Percentiles rank a stretch among this genome's conserved stretches.
These are phyloP conservation scores for Euglossa dilemma DNA, from an alignment of 1,140 invertebrate genomes.

Conservation along the genomic window DNA sequence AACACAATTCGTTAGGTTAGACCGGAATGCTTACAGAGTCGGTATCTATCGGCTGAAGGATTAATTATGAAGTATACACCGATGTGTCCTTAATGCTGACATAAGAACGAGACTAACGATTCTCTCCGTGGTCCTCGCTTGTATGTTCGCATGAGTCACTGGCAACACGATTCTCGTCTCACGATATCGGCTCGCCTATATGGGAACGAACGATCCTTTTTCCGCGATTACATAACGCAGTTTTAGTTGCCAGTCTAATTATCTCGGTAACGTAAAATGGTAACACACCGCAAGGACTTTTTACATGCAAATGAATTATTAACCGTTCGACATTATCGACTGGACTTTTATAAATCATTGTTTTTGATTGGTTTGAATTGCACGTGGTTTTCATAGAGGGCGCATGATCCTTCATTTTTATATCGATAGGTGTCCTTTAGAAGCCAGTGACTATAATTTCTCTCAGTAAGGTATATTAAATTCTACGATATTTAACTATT, in stretches of 20 bases:
- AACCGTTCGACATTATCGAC: not conserved
- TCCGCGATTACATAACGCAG: conserved; percentile 23
- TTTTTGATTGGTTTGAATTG: not conserved
- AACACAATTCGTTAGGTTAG: not conserved
- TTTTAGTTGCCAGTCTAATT: conserved; percentile 20
- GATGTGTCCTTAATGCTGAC: conserved; percentile 10
- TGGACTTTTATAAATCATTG: not conserved
- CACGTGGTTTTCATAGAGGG: not conserved
- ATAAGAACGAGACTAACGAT: conserved; percentile 11
- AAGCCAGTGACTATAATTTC: not conserved
- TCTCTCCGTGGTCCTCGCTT: not conserved
- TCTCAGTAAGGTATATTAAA: not conserved
- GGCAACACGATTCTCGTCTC: conserved; percentile 6
- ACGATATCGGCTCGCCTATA: conserved; percentile 16
- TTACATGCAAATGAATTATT: not conserved
- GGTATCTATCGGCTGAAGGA: conserved; percentile 18
- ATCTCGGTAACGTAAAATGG: not conserved
- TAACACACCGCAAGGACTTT: not conserved
- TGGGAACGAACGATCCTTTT: conserved; percentile 31
- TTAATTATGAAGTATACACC: conserved; percentile 16
- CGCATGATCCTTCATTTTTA: not conserved
- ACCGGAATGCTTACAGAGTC: not conserved
- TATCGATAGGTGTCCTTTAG: not conserved
- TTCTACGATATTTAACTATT: not conserved
- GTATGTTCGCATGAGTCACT: conserved; percentile 14